A percentile compares a stretch with the other conserved stretches of the same genome.
phyloP scores from a whole-genome alignment of 2,888 invertebrate genomes.

The Macaria notata region DNA sequence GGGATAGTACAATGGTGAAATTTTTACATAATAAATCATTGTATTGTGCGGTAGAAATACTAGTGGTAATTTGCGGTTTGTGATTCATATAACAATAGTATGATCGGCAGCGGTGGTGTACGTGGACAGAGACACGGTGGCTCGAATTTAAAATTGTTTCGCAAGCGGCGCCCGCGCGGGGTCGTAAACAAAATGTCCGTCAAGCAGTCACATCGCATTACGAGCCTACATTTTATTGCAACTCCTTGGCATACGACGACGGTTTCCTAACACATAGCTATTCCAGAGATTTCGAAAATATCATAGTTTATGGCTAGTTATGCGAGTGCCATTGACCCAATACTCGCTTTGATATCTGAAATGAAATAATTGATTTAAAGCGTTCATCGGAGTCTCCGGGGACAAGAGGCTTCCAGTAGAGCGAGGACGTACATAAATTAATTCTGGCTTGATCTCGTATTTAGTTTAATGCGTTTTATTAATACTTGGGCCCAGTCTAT shows the following conservation, averaged over 20 bases:
- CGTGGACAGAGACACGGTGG: slow-evolving; percentile 53
- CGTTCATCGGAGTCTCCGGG: slow-evolving; percentile 21
- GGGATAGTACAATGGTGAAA: slow-evolving; percentile 16
- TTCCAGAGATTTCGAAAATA: slow-evolving; percentile 52
- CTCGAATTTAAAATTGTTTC: slow-evolving; percentile 54
- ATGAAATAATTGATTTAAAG: slow-evolving; percentile 37
- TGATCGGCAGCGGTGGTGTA: slow-evolving; percentile 40
- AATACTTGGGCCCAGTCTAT: slow-evolving; percentile 9
- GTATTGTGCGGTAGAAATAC: slow-evolving; percentile 25
- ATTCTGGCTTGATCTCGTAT: slow-evolving; percentile 24
- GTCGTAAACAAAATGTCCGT: slow-evolving; percentile 65
- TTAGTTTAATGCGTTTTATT: slow-evolving; percentile 17
- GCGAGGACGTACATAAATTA: slow-evolving; percentile 38
- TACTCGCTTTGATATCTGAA: slow-evolving; percentile 45
- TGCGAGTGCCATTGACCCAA: slow-evolving; percentile 63
- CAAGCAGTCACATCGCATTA: slow-evolving; percentile 42
- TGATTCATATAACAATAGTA: slow-evolving; percentile 47
- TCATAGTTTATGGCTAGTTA: slow-evolving; percentile 48
- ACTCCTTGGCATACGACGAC: slow-evolving; percentile 55
- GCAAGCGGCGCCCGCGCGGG: slow-evolving; percentile 46
- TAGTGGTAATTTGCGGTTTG: slow-evolving; percentile 30
- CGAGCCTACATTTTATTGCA: slow-evolving; percentile 52
- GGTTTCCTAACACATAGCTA: slow-evolving; percentile 55
- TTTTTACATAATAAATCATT: slow-evolving; percentile 25
- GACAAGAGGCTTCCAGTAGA: slow-evolving; percentile 37